These are phyloP conservation scores for Enteromius viviparus DNA, from an alignment of 2,797 vertebrate genomes.

Conservation along the genomic window DNA sequence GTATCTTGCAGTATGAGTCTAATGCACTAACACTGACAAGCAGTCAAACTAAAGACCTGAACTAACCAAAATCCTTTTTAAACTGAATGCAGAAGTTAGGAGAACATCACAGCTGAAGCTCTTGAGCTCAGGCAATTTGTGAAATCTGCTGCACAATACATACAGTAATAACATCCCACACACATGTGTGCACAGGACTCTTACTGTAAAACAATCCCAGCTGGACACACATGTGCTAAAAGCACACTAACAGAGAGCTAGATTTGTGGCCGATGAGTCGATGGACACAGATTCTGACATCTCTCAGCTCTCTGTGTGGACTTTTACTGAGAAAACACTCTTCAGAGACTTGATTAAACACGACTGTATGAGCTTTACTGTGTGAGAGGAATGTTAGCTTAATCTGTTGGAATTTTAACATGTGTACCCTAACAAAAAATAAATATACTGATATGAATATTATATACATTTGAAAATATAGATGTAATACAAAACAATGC, in stretches of 20 bases:
- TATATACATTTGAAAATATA: too few species aligned
- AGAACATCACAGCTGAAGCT: not conserved
- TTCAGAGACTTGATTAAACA: too few species aligned
- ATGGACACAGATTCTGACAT: too few species aligned
- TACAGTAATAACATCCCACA: not conserved
- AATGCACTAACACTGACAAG: not conserved
- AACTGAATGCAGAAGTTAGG: not conserved
- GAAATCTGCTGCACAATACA: not conserved
- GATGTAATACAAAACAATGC: too few species aligned
- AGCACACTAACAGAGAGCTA: not conserved
- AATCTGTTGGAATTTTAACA: too few species aligned
- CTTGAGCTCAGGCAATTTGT: not conserved
- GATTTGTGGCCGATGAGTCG: not conserved
- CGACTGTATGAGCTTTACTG: too few species aligned
- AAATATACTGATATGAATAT: too few species aligned
- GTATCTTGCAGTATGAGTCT: not conserved
- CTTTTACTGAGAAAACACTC: too few species aligned
- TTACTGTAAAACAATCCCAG: conserved; percentile 23
- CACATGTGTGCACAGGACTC: not conserved
- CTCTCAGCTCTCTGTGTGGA: too few species aligned
- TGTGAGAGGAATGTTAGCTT: too few species aligned
- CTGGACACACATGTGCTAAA: not conserved
- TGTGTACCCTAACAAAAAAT: too few species aligned
- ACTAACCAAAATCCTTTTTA: not conserved
- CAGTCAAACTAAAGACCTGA: not conserved